A percentile compares a stretch with the other conserved stretches of the same genome.
phyloP scores from a whole-genome alignment of 1,140 invertebrate genomes.

The Bemisia tabaci region DNA sequence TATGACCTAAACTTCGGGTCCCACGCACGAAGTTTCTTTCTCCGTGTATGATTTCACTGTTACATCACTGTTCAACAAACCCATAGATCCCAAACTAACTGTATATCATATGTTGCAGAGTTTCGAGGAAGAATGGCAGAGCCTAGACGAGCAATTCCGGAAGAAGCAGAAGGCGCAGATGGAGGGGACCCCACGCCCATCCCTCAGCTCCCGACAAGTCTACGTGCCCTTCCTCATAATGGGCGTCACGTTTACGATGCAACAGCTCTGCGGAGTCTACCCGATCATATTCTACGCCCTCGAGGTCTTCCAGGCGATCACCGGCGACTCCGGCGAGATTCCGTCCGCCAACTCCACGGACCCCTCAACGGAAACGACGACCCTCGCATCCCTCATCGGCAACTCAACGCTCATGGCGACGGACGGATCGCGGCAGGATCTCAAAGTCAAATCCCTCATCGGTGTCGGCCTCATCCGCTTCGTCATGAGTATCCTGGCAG shows the following conservation, averaged over 20 bases:
- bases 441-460: constrained; percentile 34
- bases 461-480: constrained; percentile 38
- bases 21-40: too few relatives aligned
- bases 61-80: too few relatives aligned
- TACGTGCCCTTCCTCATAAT: constrained; percentile 39
- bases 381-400: too few relatives aligned
- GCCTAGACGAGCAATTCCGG: constrained; percentile 19
- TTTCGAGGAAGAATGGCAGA: constrained; percentile 16
- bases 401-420: too few relatives aligned
- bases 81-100: too few relatives aligned
- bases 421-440: not conserved
- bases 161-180: constrained; percentile 1
- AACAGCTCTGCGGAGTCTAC: constrained; percentile 44
- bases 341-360: too few relatives aligned
- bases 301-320: constrained; percentile 37
- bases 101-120: too few relatives aligned
- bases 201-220: constrained; percentile 6
- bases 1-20: too few relatives aligned
- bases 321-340: constrained; percentile 30
- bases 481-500: constrained; percentile 34
- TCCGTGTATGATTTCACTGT: too few relatives aligned
- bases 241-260: constrained; percentile 36
- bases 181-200: not conserved
- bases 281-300: constrained; percentile 54
- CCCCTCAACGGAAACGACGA: too few relatives aligned